phyloP scores from a whole-genome alignment of 1,140 invertebrate species.

The Oryctes rhinoceros region DNA sequence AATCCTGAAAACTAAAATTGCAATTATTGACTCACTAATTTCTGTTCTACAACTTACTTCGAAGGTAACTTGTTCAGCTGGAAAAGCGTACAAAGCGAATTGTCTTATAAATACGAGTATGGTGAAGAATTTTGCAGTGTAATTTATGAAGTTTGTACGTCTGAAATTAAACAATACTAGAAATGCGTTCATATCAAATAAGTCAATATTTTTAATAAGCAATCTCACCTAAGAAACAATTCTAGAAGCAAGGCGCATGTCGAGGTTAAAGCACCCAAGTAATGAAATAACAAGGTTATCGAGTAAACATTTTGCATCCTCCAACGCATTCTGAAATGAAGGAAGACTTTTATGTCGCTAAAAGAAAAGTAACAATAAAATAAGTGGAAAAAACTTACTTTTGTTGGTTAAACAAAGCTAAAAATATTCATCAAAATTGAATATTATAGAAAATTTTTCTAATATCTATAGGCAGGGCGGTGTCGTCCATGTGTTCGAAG shows the following conservation, averaged over 20 bases:
- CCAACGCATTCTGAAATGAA: neutral
- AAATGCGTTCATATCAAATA: too few relatives aligned
- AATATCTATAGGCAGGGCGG: too few relatives aligned
- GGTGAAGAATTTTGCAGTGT: neutral
- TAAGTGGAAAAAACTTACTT: too few relatives aligned
- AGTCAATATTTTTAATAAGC: neutral
- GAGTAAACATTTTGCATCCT: neutral
- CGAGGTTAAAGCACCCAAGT: neutral
- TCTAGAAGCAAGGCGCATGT: neutral
- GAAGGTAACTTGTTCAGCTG: neutral
- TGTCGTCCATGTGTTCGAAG: too few relatives aligned
- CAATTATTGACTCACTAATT: too few relatives aligned
- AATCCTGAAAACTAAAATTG: neutral
- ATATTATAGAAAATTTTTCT: too few relatives aligned
- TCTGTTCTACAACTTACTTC: neutral
- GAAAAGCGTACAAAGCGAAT: neutral
- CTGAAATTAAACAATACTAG: neutral
- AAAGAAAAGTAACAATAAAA: too few relatives aligned
- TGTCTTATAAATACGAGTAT: neutral
- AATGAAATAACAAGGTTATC: neutral
- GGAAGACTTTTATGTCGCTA: neutral
- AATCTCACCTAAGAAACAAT: neutral
- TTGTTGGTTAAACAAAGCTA: too few relatives aligned
- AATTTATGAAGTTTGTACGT: neutral
- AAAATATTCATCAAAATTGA: too few relatives aligned